Base-by-base conservation (phyloP, 2,888 invertebrate species). In the Ptychoptera contaminata region DNA sequence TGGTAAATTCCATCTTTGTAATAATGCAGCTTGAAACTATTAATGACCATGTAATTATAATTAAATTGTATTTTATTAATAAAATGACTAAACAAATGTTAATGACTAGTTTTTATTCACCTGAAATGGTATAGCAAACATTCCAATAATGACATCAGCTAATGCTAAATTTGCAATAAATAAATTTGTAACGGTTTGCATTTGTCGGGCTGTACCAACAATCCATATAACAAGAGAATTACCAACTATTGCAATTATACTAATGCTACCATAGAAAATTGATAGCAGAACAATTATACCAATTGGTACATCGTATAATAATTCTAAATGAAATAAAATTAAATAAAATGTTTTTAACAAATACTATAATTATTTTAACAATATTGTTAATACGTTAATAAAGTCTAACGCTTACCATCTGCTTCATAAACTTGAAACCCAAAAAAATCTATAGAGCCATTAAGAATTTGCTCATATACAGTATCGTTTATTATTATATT, bases 191-290 rank as follows among this genome's bases (percentile, higher is more conserved):
- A 81, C 83, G 49, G 81, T 85, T 55, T 83, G 77, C 85, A 86
- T 85, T 50, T 80, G 72, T 31, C 76, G 67, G 45, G 80, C 82
- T 11, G 82, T 82, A 34, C 78, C 76, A 16, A 88, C 82, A 45
- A 87, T 79, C 78, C 84, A 81, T 63, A 90, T 83, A 14, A 90
- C 87, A n/a, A 86, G 71, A 23, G 77, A 74, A 62, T 90, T 90
- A 1, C 88, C 88, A 8, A 82, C 73, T 35, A 90, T 80, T 0
- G 87, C 83, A 52, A 85, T 63, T 23, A 87, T 71, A 15, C 86
- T 85, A 59, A 88, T 85, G 34, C 78, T 74, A 2, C 87, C 88
- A 57, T 90, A 88, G 53, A 85, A 74, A 49, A 83, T 67, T 10
- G 84, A 83, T 40, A 88, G 67, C 16, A 88, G 59, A 0, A 77